Evolutionary conservation across 2,888 invertebrate species (phyloP).

Genomic region (Oscheius sp.): DNA sequence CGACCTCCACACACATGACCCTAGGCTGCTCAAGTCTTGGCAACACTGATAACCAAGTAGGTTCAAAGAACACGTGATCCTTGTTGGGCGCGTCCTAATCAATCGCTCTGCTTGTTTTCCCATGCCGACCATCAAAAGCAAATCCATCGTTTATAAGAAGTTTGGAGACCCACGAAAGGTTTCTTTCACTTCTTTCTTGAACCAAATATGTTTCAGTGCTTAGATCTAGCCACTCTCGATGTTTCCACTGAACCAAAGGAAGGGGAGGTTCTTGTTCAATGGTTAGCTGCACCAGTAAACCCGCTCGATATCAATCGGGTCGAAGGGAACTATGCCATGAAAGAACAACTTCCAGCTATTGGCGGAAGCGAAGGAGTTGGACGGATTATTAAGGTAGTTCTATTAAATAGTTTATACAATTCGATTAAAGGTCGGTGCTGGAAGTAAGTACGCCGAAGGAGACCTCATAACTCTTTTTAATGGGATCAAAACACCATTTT

Average conservation of each 20-base stretch:
- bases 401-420: slow-evolving; percentile 2
- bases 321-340: slow-evolving; percentile 50
- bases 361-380: slow-evolving; percentile 95
- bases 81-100: neutral
- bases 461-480: slow-evolving; percentile 60
- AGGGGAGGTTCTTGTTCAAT: slow-evolving; percentile 61
- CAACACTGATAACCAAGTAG: neutral
- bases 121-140: slow-evolving; percentile 22
- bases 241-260: slow-evolving; percentile 41
- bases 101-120: neutral
- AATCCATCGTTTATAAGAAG: slow-evolving; percentile 41
- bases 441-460: slow-evolving; percentile 41
- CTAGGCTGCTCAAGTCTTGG: neutral
- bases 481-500: slow-evolving; percentile 45
- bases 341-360: slow-evolving; percentile 81
- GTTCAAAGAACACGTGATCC: slow-evolving; percentile 18
- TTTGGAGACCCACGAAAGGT: slow-evolving; percentile 48
- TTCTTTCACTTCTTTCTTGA: neutral
- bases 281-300: slow-evolving; percentile 70
- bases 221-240: slow-evolving; percentile 45
- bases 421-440: slow-evolving; percentile 37
- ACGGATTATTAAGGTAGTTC: slow-evolving; percentile 79
- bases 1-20: neutral
- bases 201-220: slow-evolving; percentile 37
- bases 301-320: slow-evolving; percentile 67